Evolutionary conservation across 37 sponge, comb jelly and placozoan species (phyloP).

Genomic region (Amphimedon queenslandica): DNA sequence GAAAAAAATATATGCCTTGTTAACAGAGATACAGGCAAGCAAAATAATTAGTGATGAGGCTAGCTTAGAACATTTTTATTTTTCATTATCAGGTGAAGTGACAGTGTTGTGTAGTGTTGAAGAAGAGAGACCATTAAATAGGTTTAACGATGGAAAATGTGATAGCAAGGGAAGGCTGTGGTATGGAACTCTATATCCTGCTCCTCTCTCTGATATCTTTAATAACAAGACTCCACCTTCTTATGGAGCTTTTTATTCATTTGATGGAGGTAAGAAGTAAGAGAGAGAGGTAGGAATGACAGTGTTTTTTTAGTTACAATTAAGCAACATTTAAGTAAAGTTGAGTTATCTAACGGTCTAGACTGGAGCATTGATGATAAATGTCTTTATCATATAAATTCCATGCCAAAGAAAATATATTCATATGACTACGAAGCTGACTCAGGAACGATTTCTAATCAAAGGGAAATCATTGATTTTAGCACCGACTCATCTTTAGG

Average conservation of each 20-base stretch:
- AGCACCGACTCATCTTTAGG: slow-evolving; percentile 13
- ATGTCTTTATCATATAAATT: slow-evolving; percentile 42
- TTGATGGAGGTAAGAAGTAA: too few relatives aligned
- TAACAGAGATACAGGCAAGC: slow-evolving; percentile 35
- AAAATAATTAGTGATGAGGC: neutral
- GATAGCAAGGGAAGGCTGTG: slow-evolving; percentile 42
- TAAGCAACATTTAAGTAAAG: neutral
- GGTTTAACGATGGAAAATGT: slow-evolving; percentile 68
- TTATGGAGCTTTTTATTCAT: neutral
- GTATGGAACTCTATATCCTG: too few relatives aligned
- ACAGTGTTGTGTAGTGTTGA: neutral
- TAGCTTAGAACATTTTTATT: neutral
- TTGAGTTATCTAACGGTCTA: slow-evolving; percentile 51
- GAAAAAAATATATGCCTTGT: slow-evolving; percentile 31
- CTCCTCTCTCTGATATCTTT: too few relatives aligned
- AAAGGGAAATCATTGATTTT: slow-evolving; percentile 21
- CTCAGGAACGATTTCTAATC: slow-evolving; percentile 26
- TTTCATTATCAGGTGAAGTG: neutral
- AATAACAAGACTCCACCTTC: neutral
- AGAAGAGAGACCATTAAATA: slow-evolving; percentile 22
- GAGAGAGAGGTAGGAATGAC: too few relatives aligned
- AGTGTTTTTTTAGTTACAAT: too few relatives aligned
- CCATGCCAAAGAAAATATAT: slow-evolving; percentile 14
- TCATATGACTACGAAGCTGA: slow-evolving; percentile 24
- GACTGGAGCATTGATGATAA: slow-evolving; percentile 42